Percentiles rank a stretch among this genome's conserved stretches.
Conservation (phyloP, 2,888 invertebrate genomes). For the Cryptocheilus praepositus region DNA sequence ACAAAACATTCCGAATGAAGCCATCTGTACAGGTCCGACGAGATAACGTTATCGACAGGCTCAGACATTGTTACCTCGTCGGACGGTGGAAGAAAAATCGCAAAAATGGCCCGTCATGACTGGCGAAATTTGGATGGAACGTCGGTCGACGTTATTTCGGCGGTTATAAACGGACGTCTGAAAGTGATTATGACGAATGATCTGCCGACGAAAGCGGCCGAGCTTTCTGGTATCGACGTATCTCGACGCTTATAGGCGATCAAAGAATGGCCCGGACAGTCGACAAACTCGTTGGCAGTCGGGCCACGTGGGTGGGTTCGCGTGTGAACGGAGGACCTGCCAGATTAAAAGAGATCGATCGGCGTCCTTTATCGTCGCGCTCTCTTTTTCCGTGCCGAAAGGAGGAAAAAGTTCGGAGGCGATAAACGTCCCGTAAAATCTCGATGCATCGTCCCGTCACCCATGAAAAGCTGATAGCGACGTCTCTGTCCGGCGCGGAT, state of each 20-base stretch:
- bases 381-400: neutral
- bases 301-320: neutral
- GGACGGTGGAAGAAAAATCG: constrained; percentile 10
- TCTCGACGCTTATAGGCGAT: constrained; percentile 15
- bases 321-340: constrained; percentile 4
- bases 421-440: constrained; percentile 27
- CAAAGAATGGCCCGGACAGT: constrained; percentile 23
- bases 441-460: too few species aligned
- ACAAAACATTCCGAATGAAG: too few species aligned
- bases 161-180: constrained; percentile 10
- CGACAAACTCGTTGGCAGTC: constrained; percentile 1
- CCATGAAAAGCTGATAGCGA: too few species aligned
- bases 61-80: neutral
- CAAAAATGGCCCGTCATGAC: constrained; percentile 18
- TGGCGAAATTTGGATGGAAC: constrained; percentile 21
- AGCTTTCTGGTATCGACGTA: constrained; percentile 14
- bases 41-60: too few species aligned
- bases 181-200: constrained; percentile 38
- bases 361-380: constrained; percentile 7
- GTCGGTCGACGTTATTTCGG: constrained; percentile 17
- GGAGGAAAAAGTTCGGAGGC: neutral
- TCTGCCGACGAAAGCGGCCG: constrained; percentile 18
- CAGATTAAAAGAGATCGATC: constrained; percentile 25
- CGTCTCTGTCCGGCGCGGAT: too few species aligned
- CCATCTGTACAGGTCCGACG: too few species aligned